Evolutionary conservation across 2,888 invertebrate species (phyloP).

Genomic region (Epistrophe eligans): DNA sequence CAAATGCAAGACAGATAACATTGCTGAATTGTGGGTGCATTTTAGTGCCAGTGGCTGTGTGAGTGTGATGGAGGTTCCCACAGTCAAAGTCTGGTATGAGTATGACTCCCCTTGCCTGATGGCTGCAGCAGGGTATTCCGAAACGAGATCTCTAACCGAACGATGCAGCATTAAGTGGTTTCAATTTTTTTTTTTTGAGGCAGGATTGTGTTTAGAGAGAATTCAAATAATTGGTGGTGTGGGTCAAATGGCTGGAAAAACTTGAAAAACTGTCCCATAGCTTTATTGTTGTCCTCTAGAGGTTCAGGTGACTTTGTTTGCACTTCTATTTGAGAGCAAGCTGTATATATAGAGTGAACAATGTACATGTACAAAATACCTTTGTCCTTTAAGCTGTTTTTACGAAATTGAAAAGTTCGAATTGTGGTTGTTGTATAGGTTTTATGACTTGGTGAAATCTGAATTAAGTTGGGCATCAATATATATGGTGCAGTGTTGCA

Average conservation of each 20-base stretch:
- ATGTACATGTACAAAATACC: neutral
- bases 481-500: neutral
- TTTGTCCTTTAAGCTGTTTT: conserved; percentile 68
- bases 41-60: conserved; percentile 60
- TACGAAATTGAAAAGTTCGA: conserved; percentile 46
- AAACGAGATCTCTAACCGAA: conserved; percentile 50
- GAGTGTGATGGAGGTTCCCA: conserved; percentile 54
- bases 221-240: conserved; percentile 55
- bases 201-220: conserved; percentile 32
- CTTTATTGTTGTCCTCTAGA: conserved; percentile 35
- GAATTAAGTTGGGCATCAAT: conserved; percentile 41
- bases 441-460: conserved; percentile 41
- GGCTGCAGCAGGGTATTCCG: conserved; percentile 32
- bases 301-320: conserved; percentile 42
- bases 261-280: conserved; percentile 56
- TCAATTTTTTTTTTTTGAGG: neutral
- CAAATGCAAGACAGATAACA: conserved; percentile 66
- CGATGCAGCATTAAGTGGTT: conserved; percentile 51
- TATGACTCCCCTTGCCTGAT: conserved; percentile 2
- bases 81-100: neutral
- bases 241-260: conserved; percentile 66
- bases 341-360: neutral
- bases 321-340: neutral
- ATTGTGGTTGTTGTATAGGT: conserved; percentile 12
- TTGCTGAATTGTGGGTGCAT: conserved; percentile 60